Evolutionary conservation across 2,888 invertebrate species (phyloP).

Genomic region (Acronicta aceris): DNA sequence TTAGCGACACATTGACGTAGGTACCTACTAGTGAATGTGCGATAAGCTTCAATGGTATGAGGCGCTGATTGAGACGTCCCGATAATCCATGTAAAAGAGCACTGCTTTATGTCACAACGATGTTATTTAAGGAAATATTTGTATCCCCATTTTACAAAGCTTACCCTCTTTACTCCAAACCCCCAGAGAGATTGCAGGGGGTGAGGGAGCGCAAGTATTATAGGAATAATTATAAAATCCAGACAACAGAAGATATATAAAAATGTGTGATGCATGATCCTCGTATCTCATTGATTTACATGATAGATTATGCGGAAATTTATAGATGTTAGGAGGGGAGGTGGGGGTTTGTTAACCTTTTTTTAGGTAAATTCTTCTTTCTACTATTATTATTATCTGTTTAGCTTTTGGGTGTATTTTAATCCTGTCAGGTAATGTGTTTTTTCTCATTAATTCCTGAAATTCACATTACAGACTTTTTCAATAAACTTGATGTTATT

Average conservation of each 20-base stretch:
- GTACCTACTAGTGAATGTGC: constrained; percentile 8
- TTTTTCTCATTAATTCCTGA: too few species aligned
- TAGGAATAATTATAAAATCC: background rate
- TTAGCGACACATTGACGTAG: background rate
- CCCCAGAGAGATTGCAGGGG: background rate
- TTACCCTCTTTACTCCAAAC: background rate
- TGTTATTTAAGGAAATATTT: constrained; percentile 14
- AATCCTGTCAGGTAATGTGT: too few species aligned
- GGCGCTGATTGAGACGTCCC: constrained; percentile 26
- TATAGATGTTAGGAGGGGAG: too few species aligned
- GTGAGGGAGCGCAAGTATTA: constrained; percentile 10
- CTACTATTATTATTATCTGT: too few species aligned
- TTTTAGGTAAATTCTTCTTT: too few species aligned
- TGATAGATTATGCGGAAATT: background rate
- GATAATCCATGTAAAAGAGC: constrained; percentile 26
- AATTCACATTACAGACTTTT: too few species aligned
- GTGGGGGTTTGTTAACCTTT: too few species aligned
- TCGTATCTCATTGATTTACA: background rate
- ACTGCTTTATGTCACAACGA: constrained; percentile 7
- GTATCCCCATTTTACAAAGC: background rate
- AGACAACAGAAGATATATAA: background rate
- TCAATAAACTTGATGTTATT: too few species aligned
- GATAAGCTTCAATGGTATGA: constrained; percentile 11
- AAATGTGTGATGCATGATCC: background rate
- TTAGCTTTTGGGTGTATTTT: too few species aligned